These are phyloP conservation scores for Parnassius mnemosyne DNA, from an alignment of 2,888 invertebrate genomes.

Conservation along the genomic window DNA sequence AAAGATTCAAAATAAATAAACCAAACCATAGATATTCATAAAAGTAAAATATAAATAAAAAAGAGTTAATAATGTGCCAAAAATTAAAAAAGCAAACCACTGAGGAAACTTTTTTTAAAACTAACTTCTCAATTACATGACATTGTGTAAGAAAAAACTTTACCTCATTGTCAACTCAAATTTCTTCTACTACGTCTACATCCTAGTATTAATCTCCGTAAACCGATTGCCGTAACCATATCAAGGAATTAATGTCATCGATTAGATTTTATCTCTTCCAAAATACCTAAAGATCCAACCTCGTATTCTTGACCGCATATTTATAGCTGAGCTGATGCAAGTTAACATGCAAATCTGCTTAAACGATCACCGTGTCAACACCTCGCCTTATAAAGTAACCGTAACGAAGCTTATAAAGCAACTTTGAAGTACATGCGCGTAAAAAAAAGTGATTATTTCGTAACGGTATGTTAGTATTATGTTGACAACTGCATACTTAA, in stretches of 20 bases:
- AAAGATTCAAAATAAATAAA: no score
- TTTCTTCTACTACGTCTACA: no score
- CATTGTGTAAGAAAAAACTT: no score
- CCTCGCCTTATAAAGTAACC: conserved; percentile 22
- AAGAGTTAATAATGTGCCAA: no score
- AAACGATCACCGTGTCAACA: conserved; percentile 24
- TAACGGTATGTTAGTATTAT: conserved; percentile 2
- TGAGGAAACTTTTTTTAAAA: no score
- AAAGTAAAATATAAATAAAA: no score
- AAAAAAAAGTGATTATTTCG: conserved; percentile 10
- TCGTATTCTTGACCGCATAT: conserved; percentile 19
- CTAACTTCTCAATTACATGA: no score
- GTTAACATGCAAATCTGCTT: conserved; percentile 24
- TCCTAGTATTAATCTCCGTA: not conserved
- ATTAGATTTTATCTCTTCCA: conserved; percentile 14
- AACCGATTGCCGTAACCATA: not conserved
- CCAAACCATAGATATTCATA: no score
- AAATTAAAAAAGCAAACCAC: no score
- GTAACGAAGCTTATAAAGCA: conserved; percentile 12
- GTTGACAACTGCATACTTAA: no score
- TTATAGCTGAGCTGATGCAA: conserved; percentile 11
- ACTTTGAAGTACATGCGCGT: conserved; percentile 18
- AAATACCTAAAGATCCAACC: conserved; percentile 7
- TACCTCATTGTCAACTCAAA: no score
- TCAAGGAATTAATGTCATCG: conserved; percentile 2